phyloP scores from a whole-genome alignment of 2,797 vertebrate genomes.

The Artibeus lituratus region DNA sequence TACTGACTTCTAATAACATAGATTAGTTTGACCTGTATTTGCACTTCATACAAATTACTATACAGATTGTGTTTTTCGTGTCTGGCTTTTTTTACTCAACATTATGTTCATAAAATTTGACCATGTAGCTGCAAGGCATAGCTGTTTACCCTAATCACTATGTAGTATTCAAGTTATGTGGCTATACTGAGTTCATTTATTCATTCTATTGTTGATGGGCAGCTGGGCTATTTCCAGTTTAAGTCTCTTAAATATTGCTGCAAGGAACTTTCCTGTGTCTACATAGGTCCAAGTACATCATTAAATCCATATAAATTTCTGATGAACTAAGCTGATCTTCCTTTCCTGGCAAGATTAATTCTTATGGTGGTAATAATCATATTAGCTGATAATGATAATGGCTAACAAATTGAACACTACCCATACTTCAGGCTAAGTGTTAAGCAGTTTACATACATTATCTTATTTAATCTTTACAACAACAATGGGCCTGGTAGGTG shows the following conservation, averaged over 20 bases:
- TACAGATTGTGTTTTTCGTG: fast-evolving
- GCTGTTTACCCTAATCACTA: background rate
- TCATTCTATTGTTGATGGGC: background rate
- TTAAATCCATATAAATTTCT: background rate
- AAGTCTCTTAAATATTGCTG: background rate
- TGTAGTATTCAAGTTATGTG: fast-evolving
- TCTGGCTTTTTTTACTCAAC: background rate
- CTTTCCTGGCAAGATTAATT: background rate
- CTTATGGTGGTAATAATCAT: background rate
- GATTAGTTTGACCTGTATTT: background rate
- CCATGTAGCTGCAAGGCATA: background rate
- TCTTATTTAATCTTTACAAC: background rate
- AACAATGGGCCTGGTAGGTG: background rate
- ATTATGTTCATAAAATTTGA: background rate
- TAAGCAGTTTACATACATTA: background rate
- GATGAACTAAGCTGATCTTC: background rate
- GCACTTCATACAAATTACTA: background rate
- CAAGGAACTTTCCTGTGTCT: background rate
- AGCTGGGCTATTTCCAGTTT: background rate
- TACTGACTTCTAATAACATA: background rate
- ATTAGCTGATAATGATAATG: background rate
- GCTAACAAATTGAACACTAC: background rate
- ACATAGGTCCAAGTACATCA: background rate
- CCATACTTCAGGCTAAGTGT: background rate
- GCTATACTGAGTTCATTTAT: background rate